These are phyloP conservation scores for Actenoides lindsayi DNA, from an alignment of 2,113 vertebrate species.

Conservation along the genomic window DNA sequence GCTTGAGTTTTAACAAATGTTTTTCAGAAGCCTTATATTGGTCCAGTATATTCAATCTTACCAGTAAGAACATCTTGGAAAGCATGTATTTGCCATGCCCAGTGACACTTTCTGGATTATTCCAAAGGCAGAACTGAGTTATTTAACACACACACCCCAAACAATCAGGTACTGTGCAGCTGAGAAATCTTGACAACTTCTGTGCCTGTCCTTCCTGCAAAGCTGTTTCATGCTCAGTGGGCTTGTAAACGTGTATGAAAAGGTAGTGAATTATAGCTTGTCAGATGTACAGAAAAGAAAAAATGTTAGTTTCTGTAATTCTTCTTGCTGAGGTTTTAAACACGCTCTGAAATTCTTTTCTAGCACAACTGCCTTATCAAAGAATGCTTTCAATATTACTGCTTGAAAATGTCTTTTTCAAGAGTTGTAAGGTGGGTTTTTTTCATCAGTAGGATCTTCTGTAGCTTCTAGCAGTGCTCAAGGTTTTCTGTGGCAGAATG, in stretches of 20 bases:
- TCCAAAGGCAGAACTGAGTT: neutral
- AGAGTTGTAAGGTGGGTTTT: neutral
- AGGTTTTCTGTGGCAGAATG: neutral
- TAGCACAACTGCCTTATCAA: neutral
- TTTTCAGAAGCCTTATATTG: neutral
- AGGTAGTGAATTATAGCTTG: neutral
- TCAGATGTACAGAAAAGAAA: neutral
- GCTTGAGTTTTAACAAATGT: neutral
- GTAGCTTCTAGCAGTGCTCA: neutral
- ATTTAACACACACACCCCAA: too few species aligned
- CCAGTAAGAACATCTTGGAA: neutral
- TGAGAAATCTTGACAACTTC: neutral
- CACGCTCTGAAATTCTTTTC: neutral
- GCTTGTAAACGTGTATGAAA: neutral
- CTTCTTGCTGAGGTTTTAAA: neutral
- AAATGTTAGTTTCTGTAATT: neutral
- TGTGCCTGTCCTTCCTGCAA: neutral
- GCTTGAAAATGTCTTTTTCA: neutral
- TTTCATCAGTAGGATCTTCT: rapidly evolving
- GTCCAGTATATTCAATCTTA: neutral
- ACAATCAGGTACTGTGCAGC: neutral
- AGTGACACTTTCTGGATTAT: neutral
- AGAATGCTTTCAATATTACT: neutral
- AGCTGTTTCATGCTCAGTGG: neutral
- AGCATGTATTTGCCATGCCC: rapidly evolving